A percentile compares a stretch with the other conserved stretches of the same genome.
Evolutionary conservation across 2,888 invertebrate species (phyloP).

Genomic region (Marasmarcha lunaedactyla): DNA sequence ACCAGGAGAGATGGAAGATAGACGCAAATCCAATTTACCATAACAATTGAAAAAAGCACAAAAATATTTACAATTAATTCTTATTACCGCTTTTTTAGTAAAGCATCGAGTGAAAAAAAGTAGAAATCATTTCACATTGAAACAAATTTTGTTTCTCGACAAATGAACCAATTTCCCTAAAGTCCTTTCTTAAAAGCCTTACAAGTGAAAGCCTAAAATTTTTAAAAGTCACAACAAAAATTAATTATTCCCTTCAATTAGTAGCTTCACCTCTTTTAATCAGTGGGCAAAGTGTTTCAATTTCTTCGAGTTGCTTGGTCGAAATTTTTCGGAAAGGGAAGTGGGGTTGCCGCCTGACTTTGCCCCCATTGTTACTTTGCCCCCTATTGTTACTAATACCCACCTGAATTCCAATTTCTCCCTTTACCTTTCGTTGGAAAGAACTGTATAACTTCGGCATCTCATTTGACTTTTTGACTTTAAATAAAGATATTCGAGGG

Average conservation of each 20-base stretch:
- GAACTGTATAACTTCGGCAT: conserved; percentile 1
- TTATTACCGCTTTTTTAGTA: too few relatives aligned
- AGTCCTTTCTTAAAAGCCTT: neutral
- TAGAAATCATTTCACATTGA: too few relatives aligned
- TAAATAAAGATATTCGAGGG: too few relatives aligned
- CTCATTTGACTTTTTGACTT: conserved; percentile 1
- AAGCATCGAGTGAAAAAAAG: too few relatives aligned
- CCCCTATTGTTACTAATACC: neutral
- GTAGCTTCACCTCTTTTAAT: conserved; percentile 7
- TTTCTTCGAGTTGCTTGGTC: neutral
- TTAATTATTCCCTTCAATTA: conserved; percentile 31
- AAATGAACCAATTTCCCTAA: too few relatives aligned
- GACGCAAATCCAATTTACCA: too few relatives aligned
- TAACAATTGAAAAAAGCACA: too few relatives aligned
- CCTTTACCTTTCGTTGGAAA: neutral
- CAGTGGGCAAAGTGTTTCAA: neutral
- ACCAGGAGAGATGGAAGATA: too few relatives aligned
- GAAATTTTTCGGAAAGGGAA: neutral
- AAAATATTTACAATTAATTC: too few relatives aligned
- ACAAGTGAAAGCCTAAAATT: neutral
- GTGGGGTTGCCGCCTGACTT: neutral
- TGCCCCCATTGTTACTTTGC: neutral
- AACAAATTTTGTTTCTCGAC: too few relatives aligned
- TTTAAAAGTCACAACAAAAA: conserved; percentile 38
- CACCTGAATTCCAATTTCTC: conserved; percentile 1